Percentiles rank a stretch among this genome's conserved stretches.
Conservation (phyloP, 2,113 vertebrate genomes). For the Cyprinodon variegatus region DNA sequence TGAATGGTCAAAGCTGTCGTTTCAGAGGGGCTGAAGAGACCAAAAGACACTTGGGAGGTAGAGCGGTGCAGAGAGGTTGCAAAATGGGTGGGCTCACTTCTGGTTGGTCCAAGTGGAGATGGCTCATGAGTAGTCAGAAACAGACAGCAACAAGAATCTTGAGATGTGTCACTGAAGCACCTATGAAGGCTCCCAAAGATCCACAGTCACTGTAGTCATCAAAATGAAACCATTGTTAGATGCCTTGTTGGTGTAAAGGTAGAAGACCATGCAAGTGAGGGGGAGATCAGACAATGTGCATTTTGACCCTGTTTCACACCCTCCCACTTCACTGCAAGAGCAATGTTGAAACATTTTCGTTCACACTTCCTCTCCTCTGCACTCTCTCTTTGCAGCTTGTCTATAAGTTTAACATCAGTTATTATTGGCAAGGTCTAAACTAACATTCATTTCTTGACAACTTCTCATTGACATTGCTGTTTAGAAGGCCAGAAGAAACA, state of each 20-base stretch:
- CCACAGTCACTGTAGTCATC: not conserved
- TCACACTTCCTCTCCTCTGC: conserved; percentile 46
- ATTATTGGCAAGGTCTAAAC: not conserved
- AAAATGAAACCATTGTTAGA: not conserved
- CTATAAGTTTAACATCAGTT: not conserved
- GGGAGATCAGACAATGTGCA: conserved; percentile 2
- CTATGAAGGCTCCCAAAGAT: not conserved
- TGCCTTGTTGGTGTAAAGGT: not conserved
- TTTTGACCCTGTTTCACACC: conserved; percentile 11
- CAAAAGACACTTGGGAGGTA: not conserved
- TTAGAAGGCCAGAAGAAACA: no score
- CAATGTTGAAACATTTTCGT: conserved; percentile 38
- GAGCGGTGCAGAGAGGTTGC: not conserved
- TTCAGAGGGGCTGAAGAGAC: not conserved
- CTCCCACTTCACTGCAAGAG: conserved; percentile 31
- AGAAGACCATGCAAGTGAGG: not conserved
- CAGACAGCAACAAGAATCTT: not conserved
- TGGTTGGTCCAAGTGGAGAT: conserved; percentile 35
- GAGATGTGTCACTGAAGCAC: conserved; percentile 22
- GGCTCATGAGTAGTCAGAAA: conserved; percentile 23
- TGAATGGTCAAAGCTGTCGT: not conserved
- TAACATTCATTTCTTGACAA: not conserved
- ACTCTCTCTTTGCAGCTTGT: not conserved
- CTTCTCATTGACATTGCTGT: not conserved
- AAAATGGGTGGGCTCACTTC: conserved; percentile 60